Evolutionary conservation across 2,888 invertebrate genomes (phyloP), one percentile per base, ranked within the genome.

Genomic region (Hydrotaea cyrtoneurina): DNA sequence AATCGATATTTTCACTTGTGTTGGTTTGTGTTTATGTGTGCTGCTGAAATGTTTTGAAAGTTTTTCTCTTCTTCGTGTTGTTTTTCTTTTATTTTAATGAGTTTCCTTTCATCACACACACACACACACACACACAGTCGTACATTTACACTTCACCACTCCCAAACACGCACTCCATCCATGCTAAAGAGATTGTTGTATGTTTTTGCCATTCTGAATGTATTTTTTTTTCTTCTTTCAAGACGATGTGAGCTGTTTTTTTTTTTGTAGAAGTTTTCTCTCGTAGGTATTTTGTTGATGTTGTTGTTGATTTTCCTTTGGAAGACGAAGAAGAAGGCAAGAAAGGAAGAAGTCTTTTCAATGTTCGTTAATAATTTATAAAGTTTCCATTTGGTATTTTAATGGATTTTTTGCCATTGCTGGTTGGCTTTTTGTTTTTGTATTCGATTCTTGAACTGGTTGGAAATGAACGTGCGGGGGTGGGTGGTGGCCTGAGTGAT

Each of bases 351-450:
- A 43, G 46, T 73, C 64, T 31, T 73, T 64, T 72, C 19, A 69
- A 23, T 46, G 74, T 59, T 76, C 39, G 72, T 81, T 77, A 73
- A 72, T 77, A 77, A 77, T 77, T 73, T 77, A 81, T 66, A 81
- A 81, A 77, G 77, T 81, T 81, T 78, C 66, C 72, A 78, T 78
- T 73, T 71, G 73, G 66, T 26, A 73, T 82, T 82, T 82, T 82
- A 82, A 82, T 82, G 82, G 82, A 78, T 77, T 81, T 81, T 59
- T 62, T 62, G 46, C 55, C 23, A 57, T 66, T 73, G 78, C 59
- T 62, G 59, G 59, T 15, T 59, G 15, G 23, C 57, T 57, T 36
- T 76, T 43, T 17, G 36, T 36, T 46, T 31, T 53, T 72, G 71
- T 46, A 4, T 39, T 77, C n/a, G 59, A 59, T 26, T 59, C 26